phyloP scores from a whole-genome alignment of 92 coral and sea anemone genomes.

The Montipora capitata region DNA sequence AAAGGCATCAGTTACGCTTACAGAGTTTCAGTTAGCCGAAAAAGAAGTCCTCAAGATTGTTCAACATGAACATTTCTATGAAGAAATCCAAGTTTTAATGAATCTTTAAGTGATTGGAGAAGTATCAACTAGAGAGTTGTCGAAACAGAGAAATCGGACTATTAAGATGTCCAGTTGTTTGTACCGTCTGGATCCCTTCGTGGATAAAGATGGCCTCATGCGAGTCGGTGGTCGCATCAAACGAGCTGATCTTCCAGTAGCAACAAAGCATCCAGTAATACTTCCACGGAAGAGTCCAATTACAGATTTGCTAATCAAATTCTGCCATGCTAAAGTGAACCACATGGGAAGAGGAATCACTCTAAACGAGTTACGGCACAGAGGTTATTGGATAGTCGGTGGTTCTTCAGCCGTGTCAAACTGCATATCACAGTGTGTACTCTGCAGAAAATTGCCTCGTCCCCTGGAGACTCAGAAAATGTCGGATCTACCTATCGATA shows the following conservation, averaged over 20 bases:
- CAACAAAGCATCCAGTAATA: constrained; percentile 33
- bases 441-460: constrained; percentile 7
- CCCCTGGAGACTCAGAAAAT: constrained; percentile 22
- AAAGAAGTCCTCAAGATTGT: background rate
- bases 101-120: background rate
- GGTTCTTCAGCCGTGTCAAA: constrained; percentile 18
- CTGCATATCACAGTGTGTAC: constrained; percentile 18
- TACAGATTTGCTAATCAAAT: background rate
- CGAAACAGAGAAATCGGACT: background rate
- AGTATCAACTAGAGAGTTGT: background rate
- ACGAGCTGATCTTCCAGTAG: background rate
- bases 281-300: background rate
- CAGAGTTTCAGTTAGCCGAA: too few species aligned
- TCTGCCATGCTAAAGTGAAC: constrained; percentile 25
- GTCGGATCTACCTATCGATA: constrained; percentile 38
- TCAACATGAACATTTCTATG: background rate
- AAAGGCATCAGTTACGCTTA: too few species aligned
- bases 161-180: constrained; percentile 7
- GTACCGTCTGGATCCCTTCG: constrained; percentile 1
- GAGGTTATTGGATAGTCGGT: constrained; percentile 16
- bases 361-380: too few species aligned
- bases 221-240: constrained; percentile 46
- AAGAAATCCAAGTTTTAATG: too few species aligned
- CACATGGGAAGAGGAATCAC: constrained; percentile 15
- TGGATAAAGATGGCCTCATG: constrained; percentile 12